Percentiles rank a stretch among this genome's conserved stretches.
Conservation (phyloP, 2,888 invertebrate species). For the Drosophila emarginata region DNA sequence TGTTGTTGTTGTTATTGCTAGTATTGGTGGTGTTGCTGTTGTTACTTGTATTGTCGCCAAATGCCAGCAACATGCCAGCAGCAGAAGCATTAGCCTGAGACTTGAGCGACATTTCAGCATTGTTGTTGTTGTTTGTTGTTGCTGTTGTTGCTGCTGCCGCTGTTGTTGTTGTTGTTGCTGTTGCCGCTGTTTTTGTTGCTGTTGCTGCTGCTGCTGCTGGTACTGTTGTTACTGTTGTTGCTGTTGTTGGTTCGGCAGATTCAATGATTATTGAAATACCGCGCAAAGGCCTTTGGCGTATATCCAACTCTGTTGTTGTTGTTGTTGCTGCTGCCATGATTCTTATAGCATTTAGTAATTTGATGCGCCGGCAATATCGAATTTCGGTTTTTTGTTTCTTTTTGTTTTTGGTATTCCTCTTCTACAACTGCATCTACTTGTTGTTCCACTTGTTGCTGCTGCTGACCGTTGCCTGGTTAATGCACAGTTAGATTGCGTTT, state of each 20-base stretch:
- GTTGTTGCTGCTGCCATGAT: conserved; percentile 54
- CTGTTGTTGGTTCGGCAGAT: conserved; percentile 51
- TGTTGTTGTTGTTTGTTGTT: conserved; percentile 36
- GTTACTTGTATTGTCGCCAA: conserved; percentile 31
- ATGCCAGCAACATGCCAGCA: conserved; percentile 47
- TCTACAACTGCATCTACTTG: conserved; percentile 29
- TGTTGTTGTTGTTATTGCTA: conserved; percentile 28
- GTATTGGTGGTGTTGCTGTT: conserved; percentile 20
- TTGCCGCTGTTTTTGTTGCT: conserved; percentile 8
- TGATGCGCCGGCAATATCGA: conserved; percentile 51
- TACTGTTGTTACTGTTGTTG: no score
- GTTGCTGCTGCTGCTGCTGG: conserved; percentile 29
- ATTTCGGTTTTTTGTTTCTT: conserved; percentile 36
- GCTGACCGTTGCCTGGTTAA: conserved; percentile 58
- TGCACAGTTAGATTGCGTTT: conserved; percentile 62
- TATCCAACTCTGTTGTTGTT: conserved; percentile 34
- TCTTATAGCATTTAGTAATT: conserved; percentile 62
- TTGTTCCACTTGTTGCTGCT: conserved; percentile 41
- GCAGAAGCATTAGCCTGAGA: conserved; percentile 22
- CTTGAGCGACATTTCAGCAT: conserved; percentile 59
- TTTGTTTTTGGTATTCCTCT: background rate
- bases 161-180: conserved; percentile 23
- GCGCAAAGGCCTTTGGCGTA: conserved; percentile 62
- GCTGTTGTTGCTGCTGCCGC: conserved; percentile 21
- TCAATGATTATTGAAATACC: conserved; percentile 73